Conservation (phyloP, 2,797 vertebrate species). For the Australoheros facetus region DNA sequence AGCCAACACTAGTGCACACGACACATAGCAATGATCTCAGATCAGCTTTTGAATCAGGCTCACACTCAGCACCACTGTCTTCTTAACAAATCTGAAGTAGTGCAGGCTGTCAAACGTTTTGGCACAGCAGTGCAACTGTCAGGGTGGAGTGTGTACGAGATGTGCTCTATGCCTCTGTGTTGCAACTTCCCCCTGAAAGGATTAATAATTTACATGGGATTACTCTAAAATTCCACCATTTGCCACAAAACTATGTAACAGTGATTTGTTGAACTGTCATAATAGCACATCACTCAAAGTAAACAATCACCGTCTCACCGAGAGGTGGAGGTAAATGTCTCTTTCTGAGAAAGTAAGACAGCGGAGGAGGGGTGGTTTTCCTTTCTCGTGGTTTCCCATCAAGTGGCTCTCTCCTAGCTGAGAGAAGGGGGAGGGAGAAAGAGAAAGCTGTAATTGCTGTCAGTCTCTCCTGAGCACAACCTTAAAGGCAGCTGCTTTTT, state of each 20-base stretch:
- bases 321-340: slow-evolving; percentile 76
- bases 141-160: slow-evolving; percentile 67
- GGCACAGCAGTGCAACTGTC: slow-evolving; percentile 75
- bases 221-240: slow-evolving; percentile 71
- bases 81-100: slow-evolving; percentile 72
- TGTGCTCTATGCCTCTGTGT: slow-evolving; percentile 60
- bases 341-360: slow-evolving; percentile 57
- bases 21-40: slow-evolving; percentile 53
- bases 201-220: slow-evolving; percentile 79
- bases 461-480: slow-evolving; percentile 80
- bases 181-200: slow-evolving; percentile 62
- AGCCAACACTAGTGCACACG: slow-evolving; percentile 27
- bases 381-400: slow-evolving; percentile 78
- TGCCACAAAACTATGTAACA: slow-evolving; percentile 73
- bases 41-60: slow-evolving; percentile 66
- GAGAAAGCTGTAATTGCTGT: slow-evolving; percentile 85
- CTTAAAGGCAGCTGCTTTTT: slow-evolving; percentile 76
- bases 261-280: slow-evolving; percentile 81
- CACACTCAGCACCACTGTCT: slow-evolving; percentile 64
- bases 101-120: slow-evolving; percentile 77
- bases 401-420: slow-evolving; percentile 68
- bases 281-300: slow-evolving; percentile 80
- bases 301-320: slow-evolving; percentile 70
- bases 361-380: slow-evolving; percentile 52
- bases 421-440: slow-evolving; percentile 42